Base-by-base conservation (phyloP, 2,113 vertebrate species). In the Columba livia region DNA sequence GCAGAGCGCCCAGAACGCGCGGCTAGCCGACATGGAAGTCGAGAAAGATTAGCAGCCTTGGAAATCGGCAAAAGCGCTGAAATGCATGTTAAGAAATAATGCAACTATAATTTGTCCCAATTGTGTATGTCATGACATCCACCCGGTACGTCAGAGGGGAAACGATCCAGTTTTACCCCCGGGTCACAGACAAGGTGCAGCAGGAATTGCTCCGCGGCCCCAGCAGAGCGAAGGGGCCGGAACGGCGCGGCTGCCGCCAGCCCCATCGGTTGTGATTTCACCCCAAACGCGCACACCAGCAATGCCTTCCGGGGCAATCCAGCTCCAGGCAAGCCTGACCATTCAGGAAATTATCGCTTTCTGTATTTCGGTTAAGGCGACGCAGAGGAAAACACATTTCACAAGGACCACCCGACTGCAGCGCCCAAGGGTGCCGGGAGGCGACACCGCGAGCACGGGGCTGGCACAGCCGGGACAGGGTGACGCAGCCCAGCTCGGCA, bases 191-290 rank as follows among this genome's bases (percentile, higher is more conserved):
- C 8, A 26, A 36, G 51, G 13, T 14, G 34, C 15, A 12, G 28
- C n/a, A 28, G 14, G 56, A 58, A 28, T n/a, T 51, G 24, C 26
- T 28, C 29, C 42, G 24, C 21, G 1, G 2, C 54, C 54, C 20
- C 67, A 9, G 26, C 13, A 23, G 24, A 40, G 9, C 58, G 13
- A 32, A 50, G 34, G 53, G 48, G 26, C 57, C 56, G 58, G 28
- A 0, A 25, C 36, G 20, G 57, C 14, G 6, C 0, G 2, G 48
- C 38, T 24, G 42, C 42, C 8, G 28, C 14, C 51, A 60, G 79
- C 18, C 15, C 3, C 0, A 29, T 23, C 29, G 2, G 2, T 25
- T 0, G 2, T 12, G 34, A 9, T 44, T 32, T 56, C 72, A 57
- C 73, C 54, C 42, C 83, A 48, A 54, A 23, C 71, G 18, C 44